A percentile compares a stretch with the other conserved stretches of the same genome.
Conservation (phyloP, 2,113 vertebrate species). For the Elephas maximus region DNA sequence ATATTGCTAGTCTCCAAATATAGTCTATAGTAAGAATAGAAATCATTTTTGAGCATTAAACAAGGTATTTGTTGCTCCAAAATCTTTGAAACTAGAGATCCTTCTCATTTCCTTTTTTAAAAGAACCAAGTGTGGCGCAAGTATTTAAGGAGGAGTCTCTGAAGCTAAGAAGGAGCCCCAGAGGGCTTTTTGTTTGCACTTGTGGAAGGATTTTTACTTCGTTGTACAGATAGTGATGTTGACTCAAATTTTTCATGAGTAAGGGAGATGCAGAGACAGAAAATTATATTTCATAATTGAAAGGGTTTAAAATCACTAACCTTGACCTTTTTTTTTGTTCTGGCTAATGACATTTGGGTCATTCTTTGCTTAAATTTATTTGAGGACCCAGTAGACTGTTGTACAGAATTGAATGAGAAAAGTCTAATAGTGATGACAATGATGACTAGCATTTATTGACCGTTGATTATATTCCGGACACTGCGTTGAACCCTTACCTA, state of each 20-base stretch:
- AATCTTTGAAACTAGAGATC: background rate
- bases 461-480: background rate
- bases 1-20: background rate
- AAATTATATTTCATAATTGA: background rate
- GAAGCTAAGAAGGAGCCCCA: background rate
- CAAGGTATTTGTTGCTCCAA: background rate
- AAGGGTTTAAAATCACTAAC: background rate
- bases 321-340: background rate
- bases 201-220: background rate
- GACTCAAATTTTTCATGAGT: background rate
- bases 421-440: background rate
- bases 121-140: background rate
- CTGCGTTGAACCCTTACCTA: background rate
- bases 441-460: background rate
- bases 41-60: background rate
- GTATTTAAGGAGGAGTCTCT: background rate
- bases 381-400: background rate
- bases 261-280: background rate
- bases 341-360: background rate
- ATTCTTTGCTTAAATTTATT: slow-evolving; percentile 1
- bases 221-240: background rate
- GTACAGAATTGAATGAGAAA: slow-evolving; percentile 9
- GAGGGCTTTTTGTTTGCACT: background rate
- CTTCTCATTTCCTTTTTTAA: background rate
- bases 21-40: background rate